phyloP scores from a whole-genome alignment of 2,797 vertebrate genomes.

The Lepus oiostolus region DNA sequence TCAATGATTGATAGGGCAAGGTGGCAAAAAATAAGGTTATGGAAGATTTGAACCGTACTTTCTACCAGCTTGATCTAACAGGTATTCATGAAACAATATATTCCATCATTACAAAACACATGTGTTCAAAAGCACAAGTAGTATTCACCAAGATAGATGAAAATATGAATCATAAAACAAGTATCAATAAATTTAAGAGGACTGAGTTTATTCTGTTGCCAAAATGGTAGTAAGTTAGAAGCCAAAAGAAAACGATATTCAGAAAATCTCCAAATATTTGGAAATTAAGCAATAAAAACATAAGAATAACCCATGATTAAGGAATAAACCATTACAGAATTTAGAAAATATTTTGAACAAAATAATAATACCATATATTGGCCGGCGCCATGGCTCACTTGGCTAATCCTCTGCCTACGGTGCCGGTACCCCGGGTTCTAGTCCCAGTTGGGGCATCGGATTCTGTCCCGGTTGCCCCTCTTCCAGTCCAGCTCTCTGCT shows the following conservation, averaged over 20 bases:
- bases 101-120: neutral
- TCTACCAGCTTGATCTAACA: neutral
- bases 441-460: too few relatives aligned
- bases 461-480: too few relatives aligned
- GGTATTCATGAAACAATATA: neutral
- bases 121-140: neutral
- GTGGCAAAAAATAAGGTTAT: slow-evolving; percentile 24
- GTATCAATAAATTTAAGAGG: neutral
- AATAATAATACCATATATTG: neutral
- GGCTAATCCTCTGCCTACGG: too few relatives aligned
- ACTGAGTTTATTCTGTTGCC: slow-evolving; percentile 44
- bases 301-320: neutral
- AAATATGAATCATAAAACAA: slow-evolving; percentile 31
- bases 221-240: slow-evolving; percentile 52
- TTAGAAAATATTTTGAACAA: slow-evolving; percentile 52
- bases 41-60: neutral
- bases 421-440: too few relatives aligned
- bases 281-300: neutral
- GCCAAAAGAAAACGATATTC: neutral
- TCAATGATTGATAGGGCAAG: neutral
- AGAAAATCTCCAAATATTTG: slow-evolving; percentile 9
- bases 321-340: slow-evolving; percentile 11
- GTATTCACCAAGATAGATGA: neutral
- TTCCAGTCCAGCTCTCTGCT: too few relatives aligned
- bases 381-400: too few relatives aligned